phyloP scores from a whole-genome alignment of 2,113 vertebrate species.

The Sus scrofa region T2T-Sscrofa CM000829.6:47220501-47221000 shows the following conservation, averaged over 20 bases:
- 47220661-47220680: not conserved
- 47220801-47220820: not conserved
- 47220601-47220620: constrained; percentile 36
- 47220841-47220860: not conserved
- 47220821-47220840: not conserved
- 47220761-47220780: not conserved
- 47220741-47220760: not conserved
- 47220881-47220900: constrained; percentile 16
- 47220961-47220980: not conserved
- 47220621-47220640: not conserved
- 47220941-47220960: not conserved
- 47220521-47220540: constrained; percentile 31
- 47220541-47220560: not conserved
- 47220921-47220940: constrained; percentile 4
- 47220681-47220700: not conserved
- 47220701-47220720: not conserved
- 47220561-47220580: not conserved
- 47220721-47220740: not conserved
- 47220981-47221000: not conserved
- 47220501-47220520: not conserved
- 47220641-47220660: not conserved
- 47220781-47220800: not conserved
- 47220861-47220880: not conserved
- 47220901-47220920: not conserved
- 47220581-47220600: not conserved